Base-by-base conservation (phyloP, 1,140 invertebrate genomes). In the Pseudomyrmex concolor region DNA sequence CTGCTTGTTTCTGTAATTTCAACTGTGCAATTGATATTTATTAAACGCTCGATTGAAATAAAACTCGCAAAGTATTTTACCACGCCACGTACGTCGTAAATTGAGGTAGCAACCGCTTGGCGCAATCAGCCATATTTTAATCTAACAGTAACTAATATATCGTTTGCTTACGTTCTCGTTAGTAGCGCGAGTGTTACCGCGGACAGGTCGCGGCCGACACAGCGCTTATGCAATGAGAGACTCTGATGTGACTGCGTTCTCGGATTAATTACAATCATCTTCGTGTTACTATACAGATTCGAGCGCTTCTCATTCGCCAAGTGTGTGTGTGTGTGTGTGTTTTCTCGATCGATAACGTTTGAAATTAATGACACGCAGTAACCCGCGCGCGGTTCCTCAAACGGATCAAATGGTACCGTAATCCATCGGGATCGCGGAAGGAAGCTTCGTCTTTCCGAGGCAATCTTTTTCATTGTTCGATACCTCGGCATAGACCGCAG, bases 391-490 rank as follows among this genome's bases (percentile, higher is more conserved):
- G 57, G 77, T 43, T 78, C 34, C 54, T 78, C 48, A 19, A 25
- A 2, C 19, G 51, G 22, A 19, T 4, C 2, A 17, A 45, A 43
- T 15, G 22, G 45, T 15, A 64, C 12, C 9, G 13, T 45, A 43
- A 48, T 17, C 48, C 17, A 17, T 55, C 45, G 51, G 17, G 15
- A 51, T 80, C 22, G 17, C 54, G 78, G 51, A 50, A 55, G 55
- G 34, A 78, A 17, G 3, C 48, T 63, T 34, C 78, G 51, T 12
- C 64, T 64, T 60, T 67, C 50, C 54, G 15, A 15, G 25, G n/a
- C 17, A 22, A 84, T 80, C 59, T 86, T 80, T 77, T 85, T 78
- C 62, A 73, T 85, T 70, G 43, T 64, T 50, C 15, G 51, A 34
- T 34, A 48, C 7, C 73, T 45, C 43, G 9, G 43, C 19, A 17